A percentile compares a stretch with the other conserved stretches of the same genome.
phyloP scores from a whole-genome alignment of 2,888 invertebrate genomes.

The Aethes cnicana region DNA sequence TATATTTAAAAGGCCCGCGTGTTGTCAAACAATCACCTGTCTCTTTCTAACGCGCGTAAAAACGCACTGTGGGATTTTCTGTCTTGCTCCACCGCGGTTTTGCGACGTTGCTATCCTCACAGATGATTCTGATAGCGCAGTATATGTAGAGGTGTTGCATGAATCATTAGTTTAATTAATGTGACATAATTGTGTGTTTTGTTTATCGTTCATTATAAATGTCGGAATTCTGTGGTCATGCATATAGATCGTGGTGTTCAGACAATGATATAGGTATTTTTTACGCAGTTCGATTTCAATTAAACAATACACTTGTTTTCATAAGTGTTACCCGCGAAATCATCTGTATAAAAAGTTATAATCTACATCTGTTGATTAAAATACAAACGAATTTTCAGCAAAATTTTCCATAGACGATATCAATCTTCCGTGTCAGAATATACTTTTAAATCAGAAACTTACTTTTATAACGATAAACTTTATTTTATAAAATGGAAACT shows the following conservation, averaged over 20 bases:
- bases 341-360: too few relatives aligned
- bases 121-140: conserved; percentile 38
- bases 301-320: too few relatives aligned
- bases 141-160: conserved; percentile 22
- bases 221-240: background rate
- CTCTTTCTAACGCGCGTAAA: conserved; percentile 38
- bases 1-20: conserved; percentile 58
- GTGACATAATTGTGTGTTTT: conserved; percentile 10
- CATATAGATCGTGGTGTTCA: background rate
- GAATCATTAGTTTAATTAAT: conserved; percentile 10
- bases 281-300: too few relatives aligned
- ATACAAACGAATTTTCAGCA: too few relatives aligned
- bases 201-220: conserved; percentile 15
- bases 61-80: conserved; percentile 6
- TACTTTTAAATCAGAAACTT: too few relatives aligned
- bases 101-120: conserved; percentile 31
- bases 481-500: too few relatives aligned
- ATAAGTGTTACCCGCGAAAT: too few relatives aligned
- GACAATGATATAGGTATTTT: too few relatives aligned
- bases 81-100: conserved; percentile 41
- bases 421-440: too few relatives aligned
- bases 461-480: too few relatives aligned
- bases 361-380: too few relatives aligned
- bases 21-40: conserved; percentile 64
- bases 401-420: too few relatives aligned